A percentile compares a stretch with the other conserved stretches of the same genome.
phyloP scores from a whole-genome alignment of 2,113 vertebrate genomes.

The Cygnus atratus region DNA sequence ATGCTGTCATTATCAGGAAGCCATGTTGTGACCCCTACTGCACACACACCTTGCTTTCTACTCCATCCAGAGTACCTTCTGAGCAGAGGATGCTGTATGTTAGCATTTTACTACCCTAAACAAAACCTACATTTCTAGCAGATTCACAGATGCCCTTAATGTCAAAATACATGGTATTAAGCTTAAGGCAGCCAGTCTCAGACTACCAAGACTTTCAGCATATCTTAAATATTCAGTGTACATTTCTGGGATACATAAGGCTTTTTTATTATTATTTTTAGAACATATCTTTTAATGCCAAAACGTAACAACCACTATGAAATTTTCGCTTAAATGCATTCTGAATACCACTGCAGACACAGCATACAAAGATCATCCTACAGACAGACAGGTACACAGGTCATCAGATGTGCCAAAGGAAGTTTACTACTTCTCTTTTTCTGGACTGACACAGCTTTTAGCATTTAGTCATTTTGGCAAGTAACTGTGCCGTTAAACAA shows the following conservation, averaged over 20 bases:
- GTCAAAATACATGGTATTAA: background rate
- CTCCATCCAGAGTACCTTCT: background rate
- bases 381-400: slow-evolving; percentile 62
- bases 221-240: background rate
- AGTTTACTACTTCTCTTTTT: slow-evolving; percentile 10
- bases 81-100: background rate
- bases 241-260: slow-evolving; percentile 19
- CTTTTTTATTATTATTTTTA: slow-evolving; percentile 58
- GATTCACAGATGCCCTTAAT: background rate
- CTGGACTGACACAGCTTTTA: slow-evolving; percentile 52
- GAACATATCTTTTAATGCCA: slow-evolving; percentile 66
- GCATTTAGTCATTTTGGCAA: slow-evolving; percentile 58
- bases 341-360: slow-evolving; percentile 64
- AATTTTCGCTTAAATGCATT: slow-evolving; percentile 71
- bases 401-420: slow-evolving; percentile 39
- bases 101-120: background rate
- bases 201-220: background rate
- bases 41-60: background rate
- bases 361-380: slow-evolving; percentile 64
- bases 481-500: slow-evolving; percentile 62
- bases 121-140: background rate
- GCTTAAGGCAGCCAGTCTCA: background rate
- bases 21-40: background rate
- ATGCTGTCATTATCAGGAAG: background rate
- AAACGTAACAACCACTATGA: slow-evolving; percentile 69